Base-by-base conservation (phyloP, 1,140 invertebrate genomes). In the Apocrypta bakeri region DNA sequence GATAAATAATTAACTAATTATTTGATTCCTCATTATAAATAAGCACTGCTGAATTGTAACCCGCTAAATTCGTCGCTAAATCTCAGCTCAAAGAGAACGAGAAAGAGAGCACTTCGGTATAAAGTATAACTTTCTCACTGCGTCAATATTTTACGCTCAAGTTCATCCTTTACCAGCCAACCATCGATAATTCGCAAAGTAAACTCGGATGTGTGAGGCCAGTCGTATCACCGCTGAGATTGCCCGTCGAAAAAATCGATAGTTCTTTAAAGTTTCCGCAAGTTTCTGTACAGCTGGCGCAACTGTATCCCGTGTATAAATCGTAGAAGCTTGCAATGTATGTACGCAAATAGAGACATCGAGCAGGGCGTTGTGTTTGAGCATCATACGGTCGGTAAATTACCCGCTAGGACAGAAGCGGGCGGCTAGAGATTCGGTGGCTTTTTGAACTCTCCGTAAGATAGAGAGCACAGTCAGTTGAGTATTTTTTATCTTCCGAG, bases 181-280 rank as follows among this genome's bases (percentile, higher is more conserved):
- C 31, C 31, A 37, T 72, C 69, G 69, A 72, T 72, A 72, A 72
- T 42, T 37, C 69, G n/a, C 21, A 25, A 72, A 33, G 21, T 37
- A 72, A 72, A 40, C 37, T 40, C 31, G 37, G 33, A 24, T n/a
- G 33, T 40, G 69, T 72, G 31, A 8, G 37, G 29, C 29, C 69
- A 1, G n/a, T 33, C 69, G 33, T 74, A 56, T 76, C 31, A 72
- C 42, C 69, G 31, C 31, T 0, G 24, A 66, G 24, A 72, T 40
- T 40, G 21, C 31, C 69, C 69, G 25, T 24, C 63, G 72, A 69
- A 85, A n/a, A 85, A 87, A 87, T 87, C 86, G 29, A 87, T 87
- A 85, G 72, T 86, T 72, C 66, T 85, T 81, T 68, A 40, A 68
- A 37, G 84, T 76, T 86, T 82, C 66, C 66, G 1, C 14, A 33